phyloP scores from a whole-genome alignment of 2,797 vertebrate species.

The Lepus townsendii region DNA sequence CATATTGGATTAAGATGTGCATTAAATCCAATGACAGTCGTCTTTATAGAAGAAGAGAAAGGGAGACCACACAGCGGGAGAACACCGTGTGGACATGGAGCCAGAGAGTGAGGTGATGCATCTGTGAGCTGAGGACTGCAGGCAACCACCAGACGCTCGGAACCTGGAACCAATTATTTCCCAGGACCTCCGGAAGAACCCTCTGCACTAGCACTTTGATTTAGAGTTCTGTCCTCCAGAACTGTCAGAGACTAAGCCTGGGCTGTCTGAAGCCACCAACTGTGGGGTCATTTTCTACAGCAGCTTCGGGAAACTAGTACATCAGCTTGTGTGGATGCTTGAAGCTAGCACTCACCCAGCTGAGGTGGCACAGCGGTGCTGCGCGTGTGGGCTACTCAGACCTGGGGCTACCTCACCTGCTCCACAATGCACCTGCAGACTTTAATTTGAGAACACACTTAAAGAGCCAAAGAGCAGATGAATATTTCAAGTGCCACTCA shows the following conservation, averaged over 20 bases:
- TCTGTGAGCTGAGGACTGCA: not conserved
- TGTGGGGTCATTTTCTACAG: not conserved
- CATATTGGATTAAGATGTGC: not conserved
- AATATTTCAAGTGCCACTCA: not conserved
- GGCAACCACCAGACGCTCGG: not conserved
- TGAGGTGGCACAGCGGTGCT: not conserved
- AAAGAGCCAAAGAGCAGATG: not conserved
- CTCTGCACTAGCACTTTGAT: not conserved
- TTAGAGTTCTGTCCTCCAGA: not conserved
- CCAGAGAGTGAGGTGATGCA: not conserved
- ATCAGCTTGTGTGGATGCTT: not conserved
- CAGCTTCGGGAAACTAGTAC: not conserved
- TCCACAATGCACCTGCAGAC: not conserved
- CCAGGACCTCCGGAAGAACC: not conserved
- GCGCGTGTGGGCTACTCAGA: not conserved
- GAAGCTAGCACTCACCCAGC: not conserved
- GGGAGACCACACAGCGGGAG: not conserved
- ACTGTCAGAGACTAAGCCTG: not conserved
- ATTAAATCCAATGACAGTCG: not conserved
- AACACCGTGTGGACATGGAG: not conserved
- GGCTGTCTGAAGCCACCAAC: not conserved
- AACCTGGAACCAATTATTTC: too few species aligned
- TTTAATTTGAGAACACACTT: not conserved
- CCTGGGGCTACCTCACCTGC: not conserved
- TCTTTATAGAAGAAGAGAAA: not conserved